Conservation (phyloP, 2,888 invertebrate genomes). For the Pelosia muscerda region DNA sequence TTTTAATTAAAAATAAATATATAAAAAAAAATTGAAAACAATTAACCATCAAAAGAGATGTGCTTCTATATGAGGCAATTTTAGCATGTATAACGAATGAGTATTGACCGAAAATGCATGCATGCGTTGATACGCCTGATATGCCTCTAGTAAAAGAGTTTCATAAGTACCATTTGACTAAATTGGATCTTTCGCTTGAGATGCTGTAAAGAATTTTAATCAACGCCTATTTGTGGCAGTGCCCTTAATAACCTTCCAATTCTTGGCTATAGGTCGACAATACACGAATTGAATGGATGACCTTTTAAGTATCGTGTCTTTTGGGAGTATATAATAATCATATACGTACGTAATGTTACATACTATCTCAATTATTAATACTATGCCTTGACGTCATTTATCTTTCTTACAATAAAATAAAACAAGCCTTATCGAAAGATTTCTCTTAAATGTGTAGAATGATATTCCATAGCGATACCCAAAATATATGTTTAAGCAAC, state of each 20-base stretch:
- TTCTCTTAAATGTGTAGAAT: neutral
- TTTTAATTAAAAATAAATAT: neutral
- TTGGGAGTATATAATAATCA: neutral
- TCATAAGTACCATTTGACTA: no score
- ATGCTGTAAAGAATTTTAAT: neutral
- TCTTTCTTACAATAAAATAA: neutral
- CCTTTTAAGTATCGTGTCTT: neutral
- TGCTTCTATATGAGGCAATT: no score
- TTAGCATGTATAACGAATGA: no score
- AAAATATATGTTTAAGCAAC: neutral
- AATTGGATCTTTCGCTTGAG: no score
- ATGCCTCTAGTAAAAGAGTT: no score
- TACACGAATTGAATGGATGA: neutral
- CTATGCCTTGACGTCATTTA: neutral
- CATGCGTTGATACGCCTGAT: no score
- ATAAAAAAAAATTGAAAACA: no score
- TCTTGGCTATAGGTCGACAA: neutral
- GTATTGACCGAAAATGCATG: no score
- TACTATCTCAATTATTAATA: no score
- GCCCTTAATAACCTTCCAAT: constrained; percentile 11
- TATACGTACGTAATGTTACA: no score
- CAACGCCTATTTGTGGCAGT: constrained; percentile 1
- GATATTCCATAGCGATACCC: neutral
- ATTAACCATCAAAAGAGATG: no score
- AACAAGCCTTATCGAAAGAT: neutral